These are phyloP conservation scores for Sylvilagus floridanus DNA, from an alignment of 2,797 vertebrate genomes.

Conservation along the genomic window DNA sequence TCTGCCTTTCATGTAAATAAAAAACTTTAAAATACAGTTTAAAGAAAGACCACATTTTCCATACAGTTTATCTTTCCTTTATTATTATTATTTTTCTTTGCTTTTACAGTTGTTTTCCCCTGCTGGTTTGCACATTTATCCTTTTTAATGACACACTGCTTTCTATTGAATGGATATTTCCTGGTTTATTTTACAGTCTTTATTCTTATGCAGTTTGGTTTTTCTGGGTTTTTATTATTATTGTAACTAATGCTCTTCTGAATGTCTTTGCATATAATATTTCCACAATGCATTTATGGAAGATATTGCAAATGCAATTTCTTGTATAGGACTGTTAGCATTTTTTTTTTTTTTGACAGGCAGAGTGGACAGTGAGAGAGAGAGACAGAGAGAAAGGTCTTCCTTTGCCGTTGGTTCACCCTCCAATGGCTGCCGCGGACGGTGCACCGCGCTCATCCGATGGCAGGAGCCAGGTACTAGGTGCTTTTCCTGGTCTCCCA, in stretches of 20 bases:
- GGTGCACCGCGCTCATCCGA: too few relatives aligned
- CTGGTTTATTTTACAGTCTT: constrained; percentile 20
- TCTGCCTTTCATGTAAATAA: too few relatives aligned
- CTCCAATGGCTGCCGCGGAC: too few relatives aligned
- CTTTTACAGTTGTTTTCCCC: constrained; percentile 3
- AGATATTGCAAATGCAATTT: background rate
- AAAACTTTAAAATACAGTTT: too few relatives aligned
- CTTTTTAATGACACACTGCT: background rate
- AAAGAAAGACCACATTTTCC: background rate
- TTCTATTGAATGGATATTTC: background rate
- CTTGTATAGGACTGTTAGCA: background rate
- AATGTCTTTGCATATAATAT: background rate
- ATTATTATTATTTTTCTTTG: constrained; percentile 44
- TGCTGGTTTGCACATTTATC: background rate
- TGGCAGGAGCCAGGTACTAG: too few relatives aligned
- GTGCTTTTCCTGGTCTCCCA: too few relatives aligned
- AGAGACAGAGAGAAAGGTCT: too few relatives aligned
- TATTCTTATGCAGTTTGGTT: constrained; percentile 18
- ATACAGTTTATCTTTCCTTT: background rate
- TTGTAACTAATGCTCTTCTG: background rate
- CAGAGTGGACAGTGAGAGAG: too few relatives aligned
- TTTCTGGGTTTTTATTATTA: constrained; percentile 17
- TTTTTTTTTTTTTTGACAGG: constrained; percentile 59
- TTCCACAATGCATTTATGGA: constrained; percentile 25
- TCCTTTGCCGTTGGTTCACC: too few relatives aligned